Conservation (phyloP, 2,797 vertebrate genomes). For the Sebastes elongatus region DNA sequence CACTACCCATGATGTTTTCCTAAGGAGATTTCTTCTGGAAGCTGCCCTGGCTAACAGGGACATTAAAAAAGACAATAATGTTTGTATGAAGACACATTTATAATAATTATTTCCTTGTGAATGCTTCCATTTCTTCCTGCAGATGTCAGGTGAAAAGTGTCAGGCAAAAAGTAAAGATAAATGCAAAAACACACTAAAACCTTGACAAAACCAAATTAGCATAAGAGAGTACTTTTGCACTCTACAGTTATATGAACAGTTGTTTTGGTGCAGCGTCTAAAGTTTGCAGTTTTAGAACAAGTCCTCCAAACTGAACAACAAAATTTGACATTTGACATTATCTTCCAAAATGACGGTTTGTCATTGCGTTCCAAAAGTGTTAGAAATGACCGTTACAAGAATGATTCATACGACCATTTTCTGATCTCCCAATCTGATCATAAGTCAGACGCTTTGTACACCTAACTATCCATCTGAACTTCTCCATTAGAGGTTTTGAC, state of each 20-base stretch:
- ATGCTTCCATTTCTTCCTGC: neutral
- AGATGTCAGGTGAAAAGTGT: neutral
- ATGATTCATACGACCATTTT: neutral
- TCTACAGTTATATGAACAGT: no score
- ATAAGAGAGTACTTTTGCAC: no score
- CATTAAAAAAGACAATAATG: neutral
- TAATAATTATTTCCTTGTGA: neutral
- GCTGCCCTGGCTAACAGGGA: neutral
- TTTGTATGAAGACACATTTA: neutral
- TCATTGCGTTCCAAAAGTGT: neutral
- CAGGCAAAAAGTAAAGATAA: neutral
- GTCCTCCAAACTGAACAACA: neutral
- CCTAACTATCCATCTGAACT: neutral
- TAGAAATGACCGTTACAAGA: neutral
- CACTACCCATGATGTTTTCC: neutral
- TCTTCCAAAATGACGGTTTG: neutral
- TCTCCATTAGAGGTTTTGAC: neutral
- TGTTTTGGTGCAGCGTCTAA: neutral
- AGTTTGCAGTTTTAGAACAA: neutral
- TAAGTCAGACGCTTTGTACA: neutral
- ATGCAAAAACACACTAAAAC: neutral
- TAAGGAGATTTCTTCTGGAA: neutral
- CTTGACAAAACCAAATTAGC: neutral
- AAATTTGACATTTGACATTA: neutral
- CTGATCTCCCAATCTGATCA: neutral